phyloP scores from a whole-genome alignment of 2,888 invertebrate species.

The Sthenelais limicola region DNA sequence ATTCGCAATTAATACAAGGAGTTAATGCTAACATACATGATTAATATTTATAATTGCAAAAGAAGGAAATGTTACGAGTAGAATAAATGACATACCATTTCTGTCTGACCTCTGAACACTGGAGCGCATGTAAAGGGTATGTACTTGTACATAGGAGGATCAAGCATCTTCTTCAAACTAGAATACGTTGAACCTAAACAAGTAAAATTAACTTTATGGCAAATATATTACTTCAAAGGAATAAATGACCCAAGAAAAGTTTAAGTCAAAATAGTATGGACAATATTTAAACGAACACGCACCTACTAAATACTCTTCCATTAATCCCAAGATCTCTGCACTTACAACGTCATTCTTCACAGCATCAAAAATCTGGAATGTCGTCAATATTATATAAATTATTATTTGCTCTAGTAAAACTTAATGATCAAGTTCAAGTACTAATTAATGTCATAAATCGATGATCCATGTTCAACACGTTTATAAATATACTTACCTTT shows the following conservation, averaged over 20 bases:
- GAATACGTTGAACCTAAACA: constrained; percentile 60
- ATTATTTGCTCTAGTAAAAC: no score
- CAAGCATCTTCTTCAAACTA: constrained; percentile 60
- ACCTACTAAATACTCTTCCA: no score
- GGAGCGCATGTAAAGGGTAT: constrained; percentile 62
- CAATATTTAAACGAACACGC: not conserved
- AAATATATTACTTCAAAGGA: not conserved
- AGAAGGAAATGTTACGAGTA: no score
- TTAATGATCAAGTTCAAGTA: no score
- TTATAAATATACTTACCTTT: no score
- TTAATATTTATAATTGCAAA: no score
- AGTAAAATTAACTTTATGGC: constrained; percentile 1
- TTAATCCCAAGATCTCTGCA: not conserved
- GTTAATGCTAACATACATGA: no score
- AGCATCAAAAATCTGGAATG: not conserved
- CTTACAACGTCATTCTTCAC: not conserved
- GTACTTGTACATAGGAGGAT: constrained; percentile 57
- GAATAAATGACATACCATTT: no score
- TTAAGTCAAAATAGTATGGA: not conserved
- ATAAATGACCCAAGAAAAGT: not conserved
- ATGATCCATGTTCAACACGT: no score
- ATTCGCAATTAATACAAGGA: no score
- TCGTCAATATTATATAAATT: not conserved
- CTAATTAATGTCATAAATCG: no score
- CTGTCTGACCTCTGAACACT: constrained; percentile 63